phyloP scores from a whole-genome alignment of 2,888 invertebrate species.

The Ornithoptera alexandrae region DNA sequence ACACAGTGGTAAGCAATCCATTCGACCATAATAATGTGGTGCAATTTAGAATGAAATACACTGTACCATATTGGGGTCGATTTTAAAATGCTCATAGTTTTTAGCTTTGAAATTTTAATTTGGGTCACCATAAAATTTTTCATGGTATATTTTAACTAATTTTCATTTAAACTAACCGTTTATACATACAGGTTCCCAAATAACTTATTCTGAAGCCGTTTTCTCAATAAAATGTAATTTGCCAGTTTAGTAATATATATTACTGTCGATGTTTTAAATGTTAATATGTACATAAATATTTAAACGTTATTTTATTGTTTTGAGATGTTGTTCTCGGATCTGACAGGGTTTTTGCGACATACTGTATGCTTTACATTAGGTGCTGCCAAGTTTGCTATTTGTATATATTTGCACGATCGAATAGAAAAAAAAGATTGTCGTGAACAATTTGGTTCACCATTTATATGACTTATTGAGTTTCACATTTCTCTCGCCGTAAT shows the following conservation, averaged over 20 bases:
- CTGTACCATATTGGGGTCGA: too few species aligned
- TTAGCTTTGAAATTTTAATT: too few species aligned
- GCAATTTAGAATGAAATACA: too few species aligned
- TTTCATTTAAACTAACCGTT: background rate
- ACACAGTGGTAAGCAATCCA: too few species aligned
- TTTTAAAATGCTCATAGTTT: too few species aligned
- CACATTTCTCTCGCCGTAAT: background rate
- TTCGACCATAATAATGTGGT: too few species aligned
- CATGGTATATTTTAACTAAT: background rate
- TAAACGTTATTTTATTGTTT: background rate
- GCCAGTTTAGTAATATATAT: background rate
- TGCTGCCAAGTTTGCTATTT: background rate
- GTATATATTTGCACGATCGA: background rate
- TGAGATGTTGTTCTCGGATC: constrained; percentile 8
- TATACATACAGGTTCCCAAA: background rate
- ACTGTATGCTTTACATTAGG: constrained; percentile 8
- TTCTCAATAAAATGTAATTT: background rate
- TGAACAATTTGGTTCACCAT: background rate
- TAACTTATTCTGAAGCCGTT: background rate
- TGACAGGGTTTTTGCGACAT: constrained; percentile 26
- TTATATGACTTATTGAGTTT: background rate
- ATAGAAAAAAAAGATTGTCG: background rate
- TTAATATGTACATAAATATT: background rate
- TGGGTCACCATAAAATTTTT: background rate
- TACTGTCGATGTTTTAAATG: constrained; percentile 3